Evolutionary conservation across 2,113 vertebrate species (phyloP).

Genomic region (Hippocampus barbouri): DNA sequence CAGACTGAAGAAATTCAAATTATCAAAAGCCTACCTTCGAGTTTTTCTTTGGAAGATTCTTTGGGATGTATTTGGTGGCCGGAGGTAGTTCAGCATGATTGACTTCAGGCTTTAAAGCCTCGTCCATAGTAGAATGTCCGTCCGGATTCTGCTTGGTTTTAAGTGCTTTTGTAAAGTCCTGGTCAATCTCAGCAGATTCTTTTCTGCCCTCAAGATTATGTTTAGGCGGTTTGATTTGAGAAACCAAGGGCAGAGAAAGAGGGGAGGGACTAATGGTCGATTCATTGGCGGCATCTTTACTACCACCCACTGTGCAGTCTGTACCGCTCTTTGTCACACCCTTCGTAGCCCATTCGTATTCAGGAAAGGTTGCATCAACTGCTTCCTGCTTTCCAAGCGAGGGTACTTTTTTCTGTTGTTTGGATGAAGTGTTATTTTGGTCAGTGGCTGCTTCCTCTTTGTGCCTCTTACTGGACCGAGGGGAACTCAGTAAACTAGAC

Average conservation of each 20-base stretch:
- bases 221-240: constrained; percentile 72
- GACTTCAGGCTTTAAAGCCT: constrained; percentile 12
- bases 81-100: constrained; percentile 49
- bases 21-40: constrained; percentile 62
- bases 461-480: constrained; percentile 56
- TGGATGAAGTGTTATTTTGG: constrained; percentile 41
- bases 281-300: constrained; percentile 27
- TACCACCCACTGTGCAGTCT: constrained; percentile 36
- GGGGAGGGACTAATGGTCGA: constrained; percentile 45
- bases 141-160: constrained; percentile 8
- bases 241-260: constrained; percentile 58
- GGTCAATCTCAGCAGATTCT: constrained; percentile 49
- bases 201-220: constrained; percentile 68
- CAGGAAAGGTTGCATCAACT: constrained; percentile 17
- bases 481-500: constrained; percentile 76
- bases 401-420: constrained; percentile 22
- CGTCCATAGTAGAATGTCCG: constrained; percentile 35
- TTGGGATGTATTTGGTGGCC: constrained; percentile 56
- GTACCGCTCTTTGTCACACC: constrained; percentile 30
- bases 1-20: background rate
- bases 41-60: constrained; percentile 51
- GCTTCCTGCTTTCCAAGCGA: constrained; percentile 18
- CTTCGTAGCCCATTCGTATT: constrained; percentile 12
- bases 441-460: constrained; percentile 63
- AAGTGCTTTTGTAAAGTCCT: constrained; percentile 7